Base-by-base conservation (phyloP, 1,140 invertebrate species). In the Drosophila neocordata region DNA sequence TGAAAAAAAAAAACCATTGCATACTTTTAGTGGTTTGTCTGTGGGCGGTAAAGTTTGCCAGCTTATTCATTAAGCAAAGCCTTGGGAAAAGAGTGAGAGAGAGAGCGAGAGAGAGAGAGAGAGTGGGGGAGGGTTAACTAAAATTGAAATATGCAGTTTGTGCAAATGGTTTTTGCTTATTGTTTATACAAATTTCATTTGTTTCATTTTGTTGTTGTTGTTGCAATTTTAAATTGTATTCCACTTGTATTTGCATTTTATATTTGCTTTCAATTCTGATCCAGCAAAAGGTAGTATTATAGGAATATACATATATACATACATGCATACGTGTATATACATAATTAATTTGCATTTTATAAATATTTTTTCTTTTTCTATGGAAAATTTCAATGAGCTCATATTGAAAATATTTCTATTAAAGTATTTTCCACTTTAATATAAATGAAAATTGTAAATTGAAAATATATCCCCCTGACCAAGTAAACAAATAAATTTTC, bases 1-100 rank as follows among this genome's bases (percentile, higher is more conserved):
- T 60, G 53, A 22, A 67, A 34, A 31, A 48, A 44, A 48, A 20
- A 85, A 78, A 75, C 15, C 64, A 63, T 59, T 71, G 81, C 73
- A 65, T 62, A 73, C 69, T 66, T 73, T 71, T 53, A 37, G 56
- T 65, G 72, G 55, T 20, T 48, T 48, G 41, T 11, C 18, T 48
- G 15, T 48, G 41, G 41, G 41, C 41, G 41, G 41, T n/a, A 24
- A 8, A 48, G 15, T 18, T 44, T 48, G 41, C 41, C 41, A 8
- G 15, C 41, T 44, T 44, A 20, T 48, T 48, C 41, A 48, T 48
- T 48, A 48, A 48, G 15, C 41, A 48, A 48, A 48, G 15, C 41
- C 41, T 20, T 48, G 41, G 15, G 6, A 18, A 48, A 48, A 48
- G 9, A 2, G 8, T 20, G 4, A 18, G 15, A 8, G 13, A 41